phyloP scores from a whole-genome alignment of 2,113 vertebrate species.

The Scopus umbretta region DNA sequence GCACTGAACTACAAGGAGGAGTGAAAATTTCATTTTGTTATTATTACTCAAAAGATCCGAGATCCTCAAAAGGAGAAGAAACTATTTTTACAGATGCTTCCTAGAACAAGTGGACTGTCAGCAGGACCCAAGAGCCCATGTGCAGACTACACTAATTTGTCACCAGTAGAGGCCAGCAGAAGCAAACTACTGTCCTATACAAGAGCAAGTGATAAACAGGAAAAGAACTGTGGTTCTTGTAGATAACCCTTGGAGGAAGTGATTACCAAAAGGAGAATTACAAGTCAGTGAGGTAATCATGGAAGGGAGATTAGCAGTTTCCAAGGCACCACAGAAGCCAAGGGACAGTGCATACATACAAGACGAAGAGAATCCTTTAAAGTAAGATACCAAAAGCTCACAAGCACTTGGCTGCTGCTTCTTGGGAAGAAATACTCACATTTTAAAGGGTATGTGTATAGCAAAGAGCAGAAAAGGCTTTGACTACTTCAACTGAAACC shows the following conservation, averaged over 20 bases:
- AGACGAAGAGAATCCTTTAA: not conserved
- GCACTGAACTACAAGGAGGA: not conserved
- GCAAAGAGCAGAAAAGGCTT: not conserved
- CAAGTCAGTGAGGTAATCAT: not conserved
- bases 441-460: not conserved
- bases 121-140: not conserved
- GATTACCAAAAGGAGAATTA: not conserved
- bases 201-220: not conserved
- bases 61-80: not conserved
- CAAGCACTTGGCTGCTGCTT: not conserved
- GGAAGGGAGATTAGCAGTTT: not conserved
- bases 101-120: not conserved
- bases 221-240: not conserved
- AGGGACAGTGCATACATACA: not conserved
- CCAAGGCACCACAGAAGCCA: not conserved
- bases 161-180: conserved; percentile 4
- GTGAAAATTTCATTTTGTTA: not conserved
- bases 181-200: not conserved
- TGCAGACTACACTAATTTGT: not conserved
- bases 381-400: not conserved
- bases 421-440: not conserved
- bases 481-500: not conserved
- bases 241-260: not conserved
- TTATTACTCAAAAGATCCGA: not conserved
- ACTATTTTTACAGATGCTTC: not conserved